Conservation (phyloP, 2,888 invertebrate genomes). For the Dryocosmus kuriphilus region DNA sequence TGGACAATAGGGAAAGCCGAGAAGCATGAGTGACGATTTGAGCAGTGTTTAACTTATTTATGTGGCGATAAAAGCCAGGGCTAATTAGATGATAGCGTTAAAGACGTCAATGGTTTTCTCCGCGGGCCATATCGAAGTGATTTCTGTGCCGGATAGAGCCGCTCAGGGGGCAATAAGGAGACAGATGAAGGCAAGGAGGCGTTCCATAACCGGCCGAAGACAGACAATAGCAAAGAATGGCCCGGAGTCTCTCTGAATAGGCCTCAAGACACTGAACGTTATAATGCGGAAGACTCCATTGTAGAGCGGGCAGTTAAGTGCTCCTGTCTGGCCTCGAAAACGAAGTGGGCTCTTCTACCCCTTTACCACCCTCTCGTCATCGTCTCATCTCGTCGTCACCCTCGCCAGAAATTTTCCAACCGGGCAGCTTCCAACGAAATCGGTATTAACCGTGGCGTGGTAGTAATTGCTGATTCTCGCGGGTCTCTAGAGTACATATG, state of each 20-base stretch:
- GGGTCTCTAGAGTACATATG: neutral
- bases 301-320: constrained; percentile 75
- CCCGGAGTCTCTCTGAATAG: constrained; percentile 72
- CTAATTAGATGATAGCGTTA: constrained; percentile 72
- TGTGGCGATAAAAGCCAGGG: constrained; percentile 71
- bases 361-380: constrained; percentile 51
- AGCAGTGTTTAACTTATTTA: constrained; percentile 72
- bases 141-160: constrained; percentile 52
- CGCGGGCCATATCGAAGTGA: constrained; percentile 58
- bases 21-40: constrained; percentile 50
- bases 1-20: neutral
- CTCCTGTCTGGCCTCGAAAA: constrained; percentile 71
- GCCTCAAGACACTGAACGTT: constrained; percentile 75
- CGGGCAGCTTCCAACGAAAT: constrained; percentile 30
- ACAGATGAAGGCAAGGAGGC: constrained; percentile 59
- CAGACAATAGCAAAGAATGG: constrained; percentile 75
- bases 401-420: constrained; percentile 34
- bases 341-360: constrained; percentile 68
- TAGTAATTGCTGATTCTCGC: neutral
- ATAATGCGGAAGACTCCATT: constrained; percentile 75
- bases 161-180: constrained; percentile 59
- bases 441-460: constrained; percentile 19
- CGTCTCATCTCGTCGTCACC: constrained; percentile 50
- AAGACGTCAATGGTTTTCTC: constrained; percentile 64
- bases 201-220: constrained; percentile 70